Evolutionary conservation across 2,888 invertebrate species (phyloP), one percentile per base, ranked within the genome.

Genomic region (Hyppa rectilinea): DNA sequence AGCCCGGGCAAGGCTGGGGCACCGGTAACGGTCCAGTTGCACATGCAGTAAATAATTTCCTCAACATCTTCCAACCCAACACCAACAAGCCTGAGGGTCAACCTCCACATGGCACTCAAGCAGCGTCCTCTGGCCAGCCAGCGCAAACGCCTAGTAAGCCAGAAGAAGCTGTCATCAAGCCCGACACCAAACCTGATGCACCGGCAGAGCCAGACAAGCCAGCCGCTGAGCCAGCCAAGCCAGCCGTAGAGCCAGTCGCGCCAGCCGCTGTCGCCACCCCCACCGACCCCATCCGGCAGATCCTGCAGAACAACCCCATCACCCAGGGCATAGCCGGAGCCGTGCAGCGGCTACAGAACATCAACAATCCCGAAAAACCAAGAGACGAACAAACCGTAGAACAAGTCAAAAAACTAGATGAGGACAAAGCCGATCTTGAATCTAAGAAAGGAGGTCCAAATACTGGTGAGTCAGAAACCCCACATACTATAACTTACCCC

Each of bases 271-370:
- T 76, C 4, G 63, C 61, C 5, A 75, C 80, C 69, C 40, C 82
- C 61, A 12, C 79, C 68, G 60, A 85, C 0, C 93, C 92, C 1
- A 87, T 92, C 43, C 83, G 87, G 17, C 87, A 91, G 72, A 88
- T 91, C 9, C 80, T 92, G 38, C 88, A 88, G 75, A 92, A 87
- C 78, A 88, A 79, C 72, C 90, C 89, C 6, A 81, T 91, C 40
- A 85, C 81, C 14, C 85, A 88, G 62, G 85, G 88, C 17, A 83
- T 90, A 23, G 81, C 81, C 2, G 65, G 72, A 23, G 82, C 84
- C 6, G 86, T 88, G 5, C 88, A 89, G 71, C 84, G 82, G 49
- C 69, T 88, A 23, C 87, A 87, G 62, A 84, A 81, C 68, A 63
- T 68, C 17, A 87, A 82, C 65, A 85, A 77, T 29, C 82, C 80